A percentile compares a stretch with the other conserved stretches of the same genome.
phyloP scores from a whole-genome alignment of 2,113 vertebrate genomes.

The Turdus rufiventris region DNA sequence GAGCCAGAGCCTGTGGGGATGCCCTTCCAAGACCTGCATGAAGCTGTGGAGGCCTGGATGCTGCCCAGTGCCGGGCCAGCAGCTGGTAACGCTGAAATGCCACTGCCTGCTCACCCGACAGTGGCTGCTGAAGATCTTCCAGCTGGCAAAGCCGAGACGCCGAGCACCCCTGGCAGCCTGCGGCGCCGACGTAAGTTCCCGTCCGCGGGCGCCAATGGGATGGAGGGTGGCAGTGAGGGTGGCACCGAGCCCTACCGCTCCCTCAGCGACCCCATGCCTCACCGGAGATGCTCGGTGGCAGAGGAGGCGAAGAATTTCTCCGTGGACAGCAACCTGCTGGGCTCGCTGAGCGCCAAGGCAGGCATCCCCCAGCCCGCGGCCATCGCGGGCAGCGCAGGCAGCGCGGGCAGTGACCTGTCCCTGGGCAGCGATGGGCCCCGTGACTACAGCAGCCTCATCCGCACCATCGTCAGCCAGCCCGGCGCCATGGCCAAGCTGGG shows the following conservation, averaged over 20 bases:
- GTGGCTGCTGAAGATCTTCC: constrained; percentile 38
- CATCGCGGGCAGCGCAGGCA: constrained; percentile 78
- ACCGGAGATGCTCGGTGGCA: constrained; percentile 75
- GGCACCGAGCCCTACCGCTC: constrained; percentile 83
- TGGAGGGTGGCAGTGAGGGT: constrained; percentile 79
- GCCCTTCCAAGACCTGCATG: constrained; percentile 72
- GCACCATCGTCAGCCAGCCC: constrained; percentile 89
- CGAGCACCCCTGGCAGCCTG: constrained; percentile 81
- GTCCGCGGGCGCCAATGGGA: constrained; percentile 74
- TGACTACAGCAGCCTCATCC: constrained; percentile 89
- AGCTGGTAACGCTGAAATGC: background rate
- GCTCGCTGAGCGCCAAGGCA: constrained; percentile 81
- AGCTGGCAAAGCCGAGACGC: constrained; percentile 71
- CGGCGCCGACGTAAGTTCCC: constrained; percentile 89
- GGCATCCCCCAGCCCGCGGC: constrained; percentile 68
- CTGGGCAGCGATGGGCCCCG: constrained; percentile 84
- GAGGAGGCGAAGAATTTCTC: constrained; percentile 88
- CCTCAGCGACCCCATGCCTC: constrained; percentile 95
- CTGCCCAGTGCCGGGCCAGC: background rate
- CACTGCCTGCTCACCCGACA: background rate
- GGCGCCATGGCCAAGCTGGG: constrained; percentile 85
- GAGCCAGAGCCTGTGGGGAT: constrained; percentile 79
- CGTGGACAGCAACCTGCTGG: constrained; percentile 91
- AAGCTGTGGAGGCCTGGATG: constrained; percentile 78
- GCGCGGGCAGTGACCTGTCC: constrained; percentile 89